Evolutionary conservation across 2,113 vertebrate species (phyloP).

Genomic region (Engraulis encrasicolus): DNA sequence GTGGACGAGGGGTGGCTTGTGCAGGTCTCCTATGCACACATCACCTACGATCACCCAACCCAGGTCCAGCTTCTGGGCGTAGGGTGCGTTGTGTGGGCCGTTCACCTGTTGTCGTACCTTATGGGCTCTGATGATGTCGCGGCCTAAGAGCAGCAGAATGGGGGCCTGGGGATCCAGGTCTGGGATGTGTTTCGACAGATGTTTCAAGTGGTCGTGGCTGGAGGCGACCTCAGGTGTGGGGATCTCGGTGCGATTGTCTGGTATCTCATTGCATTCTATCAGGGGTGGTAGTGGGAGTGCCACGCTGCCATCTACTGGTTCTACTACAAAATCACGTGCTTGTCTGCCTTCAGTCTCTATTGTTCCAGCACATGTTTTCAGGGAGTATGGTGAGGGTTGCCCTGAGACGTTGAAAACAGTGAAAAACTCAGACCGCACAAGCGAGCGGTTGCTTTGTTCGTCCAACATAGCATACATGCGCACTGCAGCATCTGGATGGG

Average conservation of each 20-base stretch:
- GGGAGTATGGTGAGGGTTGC: background rate
- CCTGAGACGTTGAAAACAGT: background rate
- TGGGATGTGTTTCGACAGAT: slow-evolving; percentile 23
- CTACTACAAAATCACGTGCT: background rate
- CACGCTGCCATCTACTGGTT: slow-evolving; percentile 19
- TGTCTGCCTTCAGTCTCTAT: slow-evolving; percentile 1
- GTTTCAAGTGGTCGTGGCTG: slow-evolving; percentile 21
- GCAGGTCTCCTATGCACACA: slow-evolving; percentile 12
- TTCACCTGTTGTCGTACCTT: slow-evolving; percentile 24
- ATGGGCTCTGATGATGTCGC: slow-evolving; percentile 36
- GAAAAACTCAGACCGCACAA: slow-evolving; percentile 32
- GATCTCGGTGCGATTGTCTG: slow-evolving; percentile 33
- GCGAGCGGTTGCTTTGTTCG: slow-evolving; percentile 30
- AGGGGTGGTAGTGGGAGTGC: background rate
- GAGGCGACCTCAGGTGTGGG: slow-evolving; percentile 14
- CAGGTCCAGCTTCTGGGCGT: slow-evolving; percentile 24
- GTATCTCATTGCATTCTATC: slow-evolving; percentile 39
- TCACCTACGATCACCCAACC: slow-evolving; percentile 35
- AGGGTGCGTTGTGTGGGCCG: slow-evolving; percentile 28
- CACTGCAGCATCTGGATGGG: slow-evolving; percentile 16
- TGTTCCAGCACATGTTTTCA: slow-evolving; percentile 22
- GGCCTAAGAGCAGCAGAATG: slow-evolving; percentile 33
- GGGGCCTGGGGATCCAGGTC: background rate
- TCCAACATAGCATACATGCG: slow-evolving; percentile 23
- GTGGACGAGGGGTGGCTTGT: background rate